A percentile compares a stretch with the other conserved stretches of the same genome.
phyloP scores from a whole-genome alignment of 92 coral and sea anemone species.

The Muricea muricata region DNA sequence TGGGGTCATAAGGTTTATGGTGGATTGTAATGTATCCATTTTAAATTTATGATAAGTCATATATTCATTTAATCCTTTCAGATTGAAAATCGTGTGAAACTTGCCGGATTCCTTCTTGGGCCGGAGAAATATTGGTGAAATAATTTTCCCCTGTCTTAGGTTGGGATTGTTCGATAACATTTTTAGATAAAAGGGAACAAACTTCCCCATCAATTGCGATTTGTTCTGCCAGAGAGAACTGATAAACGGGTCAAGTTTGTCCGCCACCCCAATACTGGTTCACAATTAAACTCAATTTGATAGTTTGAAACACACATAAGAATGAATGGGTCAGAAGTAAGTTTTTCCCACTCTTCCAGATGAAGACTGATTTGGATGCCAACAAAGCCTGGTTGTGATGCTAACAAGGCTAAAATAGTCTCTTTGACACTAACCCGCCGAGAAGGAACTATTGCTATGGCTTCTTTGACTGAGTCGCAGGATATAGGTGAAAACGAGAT shows the following conservation, averaged over 20 bases:
- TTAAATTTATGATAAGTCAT: slow-evolving; percentile 67
- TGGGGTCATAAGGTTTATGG: slow-evolving; percentile 59
- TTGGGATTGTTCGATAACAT: slow-evolving; percentile 34
- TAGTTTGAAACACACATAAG: not conserved
- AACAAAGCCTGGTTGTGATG: not conserved
- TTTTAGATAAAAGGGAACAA: slow-evolving; percentile 41
- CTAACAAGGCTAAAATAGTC: not conserved
- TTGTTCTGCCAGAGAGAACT: slow-evolving; percentile 47
- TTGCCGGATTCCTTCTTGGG: slow-evolving; percentile 71
- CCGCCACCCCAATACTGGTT: not conserved
- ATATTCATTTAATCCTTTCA: slow-evolving; percentile 57
- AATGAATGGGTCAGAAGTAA: not conserved
- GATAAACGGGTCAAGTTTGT: slow-evolving; percentile 18
- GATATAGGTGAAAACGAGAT: not conserved
- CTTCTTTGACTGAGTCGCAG: not conserved
- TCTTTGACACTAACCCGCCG: not conserved
- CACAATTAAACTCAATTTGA: not conserved
- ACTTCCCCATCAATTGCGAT: slow-evolving; percentile 51
- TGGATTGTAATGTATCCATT: slow-evolving; percentile 66
- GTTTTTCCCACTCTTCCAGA: not conserved
- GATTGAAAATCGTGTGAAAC: slow-evolving; percentile 61
- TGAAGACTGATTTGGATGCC: not conserved
- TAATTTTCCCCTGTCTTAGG: slow-evolving; percentile 14
- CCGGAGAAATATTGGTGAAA: slow-evolving; percentile 55
- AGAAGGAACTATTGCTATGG: not conserved